Base-by-base conservation (phyloP, 2,113 vertebrate genomes). In the Boulengerochromis microlepis region DNA sequence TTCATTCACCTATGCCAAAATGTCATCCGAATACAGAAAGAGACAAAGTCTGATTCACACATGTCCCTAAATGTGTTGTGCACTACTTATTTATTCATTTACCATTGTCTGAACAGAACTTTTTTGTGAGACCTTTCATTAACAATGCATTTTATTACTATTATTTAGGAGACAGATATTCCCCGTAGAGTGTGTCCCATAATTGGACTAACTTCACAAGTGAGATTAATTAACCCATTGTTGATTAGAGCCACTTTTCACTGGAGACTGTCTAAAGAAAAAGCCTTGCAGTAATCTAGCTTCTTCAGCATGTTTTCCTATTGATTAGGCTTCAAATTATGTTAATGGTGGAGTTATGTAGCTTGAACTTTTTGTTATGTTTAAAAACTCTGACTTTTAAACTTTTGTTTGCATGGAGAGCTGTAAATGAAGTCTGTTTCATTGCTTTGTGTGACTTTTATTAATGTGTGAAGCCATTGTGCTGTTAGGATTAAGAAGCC, bases 151-250 rank as follows among this genome's bases (percentile, higher is more conserved):
- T 86, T 29, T 85, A 15, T 83, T 47, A 31, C 26, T 31, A 74
- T 81, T 74, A 90, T 45, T 69, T 50, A 16, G 74, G 18, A 84
- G 91, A 91, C 83, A 90, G 88, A 93, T 93, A 47, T 80, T 94
- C 90, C 45, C 78, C 61, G 69, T 92, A 89, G 90, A 91, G 87
- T 88, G 84, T 86, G 35, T 85, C 78, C 80, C 35, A 81, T 95
- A 96, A 95, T 95, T 95, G 91, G 93, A 93, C 91, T 90, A 87
- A 91, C 91, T 91, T 96, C 80, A 88, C 82, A 89, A 95, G 86
- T 59, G 89, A 89, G 94, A 92, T 94, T 91, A 94, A 96, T 96
- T 91, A 95, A 94, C 89, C 84, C 81, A 40, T 91, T 88, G 81
- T 80, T 92, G 85, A 94, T 93, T 91, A 87, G 53, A 76, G 82